Conservation (phyloP, 2,113 vertebrate species). For the Pangasianodon hypophthalmus region DNA sequence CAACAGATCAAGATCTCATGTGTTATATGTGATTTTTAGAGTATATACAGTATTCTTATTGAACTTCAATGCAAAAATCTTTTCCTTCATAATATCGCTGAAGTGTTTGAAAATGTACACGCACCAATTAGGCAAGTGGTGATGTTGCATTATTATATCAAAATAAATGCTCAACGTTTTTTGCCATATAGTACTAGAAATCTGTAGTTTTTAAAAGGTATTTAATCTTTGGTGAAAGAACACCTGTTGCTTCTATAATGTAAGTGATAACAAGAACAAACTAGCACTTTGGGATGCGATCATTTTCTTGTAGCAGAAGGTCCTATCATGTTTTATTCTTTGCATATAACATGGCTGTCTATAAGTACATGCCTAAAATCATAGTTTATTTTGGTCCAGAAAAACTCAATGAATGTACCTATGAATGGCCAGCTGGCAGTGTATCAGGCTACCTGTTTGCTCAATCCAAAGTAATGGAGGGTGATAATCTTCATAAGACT, state of each 20-base stretch:
- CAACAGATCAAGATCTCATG: background rate
- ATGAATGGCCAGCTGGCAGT: background rate
- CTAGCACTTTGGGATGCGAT: background rate
- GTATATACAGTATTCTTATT: background rate
- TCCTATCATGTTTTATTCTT: background rate
- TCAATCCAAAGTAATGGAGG: conserved; percentile 17
- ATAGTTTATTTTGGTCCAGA: background rate
- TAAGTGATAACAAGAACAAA: background rate
- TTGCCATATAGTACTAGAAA: background rate
- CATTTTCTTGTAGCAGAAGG: background rate
- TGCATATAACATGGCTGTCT: background rate
- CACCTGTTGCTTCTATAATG: too few species aligned
- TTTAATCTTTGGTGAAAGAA: background rate
- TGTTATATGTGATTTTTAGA: background rate
- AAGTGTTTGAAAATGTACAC: too few species aligned
- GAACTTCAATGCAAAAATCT: background rate
- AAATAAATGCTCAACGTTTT: background rate
- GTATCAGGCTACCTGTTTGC: background rate
- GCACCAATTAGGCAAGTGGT: too few species aligned
- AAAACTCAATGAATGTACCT: background rate
- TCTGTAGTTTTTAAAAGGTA: background rate
- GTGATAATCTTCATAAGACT: conserved; percentile 50
- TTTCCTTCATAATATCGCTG: background rate
- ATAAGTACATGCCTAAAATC: background rate
- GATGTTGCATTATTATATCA: background rate